A percentile compares a stretch with the other conserved stretches of the same genome.
phyloP scores from a whole-genome alignment of 2,888 invertebrate genomes.

The Autographa pulchrina region DNA sequence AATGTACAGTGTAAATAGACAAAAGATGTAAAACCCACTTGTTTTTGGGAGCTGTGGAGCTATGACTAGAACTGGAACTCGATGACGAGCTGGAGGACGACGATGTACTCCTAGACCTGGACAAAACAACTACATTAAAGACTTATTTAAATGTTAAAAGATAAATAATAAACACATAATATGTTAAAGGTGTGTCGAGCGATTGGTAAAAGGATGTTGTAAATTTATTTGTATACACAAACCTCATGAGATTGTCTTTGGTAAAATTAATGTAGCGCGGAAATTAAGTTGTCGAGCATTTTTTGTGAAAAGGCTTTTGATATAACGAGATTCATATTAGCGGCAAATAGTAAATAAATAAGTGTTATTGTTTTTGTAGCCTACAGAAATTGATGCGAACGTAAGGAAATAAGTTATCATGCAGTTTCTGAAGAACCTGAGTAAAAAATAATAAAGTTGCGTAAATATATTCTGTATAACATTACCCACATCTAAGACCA shows the following conservation, averaged over 20 bases:
- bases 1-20: neutral
- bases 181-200: neutral
- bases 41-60: slow-evolving; percentile 81
- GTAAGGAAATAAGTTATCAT: too few relatives aligned
- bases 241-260: neutral
- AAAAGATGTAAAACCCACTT: slow-evolving; percentile 70
- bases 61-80: slow-evolving; percentile 86
- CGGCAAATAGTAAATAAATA: neutral
- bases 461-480: neutral
- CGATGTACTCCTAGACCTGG: slow-evolving; percentile 83
- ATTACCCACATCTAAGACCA: slow-evolving; percentile 62
- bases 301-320: neutral
- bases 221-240: too few relatives aligned
- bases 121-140: slow-evolving; percentile 9
- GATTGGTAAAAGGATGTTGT: too few relatives aligned
- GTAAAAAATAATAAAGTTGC: neutral
- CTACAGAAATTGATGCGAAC: too few relatives aligned
- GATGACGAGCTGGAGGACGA: slow-evolving; percentile 85
- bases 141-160: neutral
- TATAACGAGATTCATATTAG: neutral
- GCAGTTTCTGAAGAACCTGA: neutral
- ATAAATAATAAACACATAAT: neutral
- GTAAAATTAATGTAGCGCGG: neutral
- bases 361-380: neutral
- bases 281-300: neutral